phyloP scores from a whole-genome alignment of 2,888 invertebrate genomes.

The Mythimna pallens region DNA sequence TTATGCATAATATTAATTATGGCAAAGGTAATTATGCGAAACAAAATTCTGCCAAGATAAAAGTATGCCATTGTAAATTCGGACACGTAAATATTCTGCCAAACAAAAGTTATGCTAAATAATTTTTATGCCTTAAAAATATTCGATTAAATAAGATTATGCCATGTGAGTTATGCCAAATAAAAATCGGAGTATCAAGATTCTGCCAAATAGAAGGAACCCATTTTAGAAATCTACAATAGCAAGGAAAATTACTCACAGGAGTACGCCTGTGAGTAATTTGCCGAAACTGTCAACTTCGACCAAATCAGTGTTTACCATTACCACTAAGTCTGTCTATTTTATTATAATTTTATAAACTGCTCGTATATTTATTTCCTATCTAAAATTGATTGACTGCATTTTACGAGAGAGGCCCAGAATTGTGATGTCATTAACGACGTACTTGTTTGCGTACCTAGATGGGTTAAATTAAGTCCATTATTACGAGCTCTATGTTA shows the following conservation, averaged over 20 bases:
- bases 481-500: not conserved
- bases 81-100: too few relatives aligned
- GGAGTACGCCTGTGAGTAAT: not conserved
- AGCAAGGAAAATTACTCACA: conserved; percentile 13
- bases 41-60: too few relatives aligned
- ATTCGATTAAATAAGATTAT: too few relatives aligned
- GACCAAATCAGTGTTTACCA: conserved; percentile 16
- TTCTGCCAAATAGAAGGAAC: too few relatives aligned
- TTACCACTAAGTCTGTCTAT: conserved; percentile 6
- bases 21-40: too few relatives aligned
- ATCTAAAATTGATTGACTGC: conserved; percentile 27
- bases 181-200: too few relatives aligned
- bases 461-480: conserved; percentile 5
- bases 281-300: not conserved
- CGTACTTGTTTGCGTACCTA: conserved; percentile 9
- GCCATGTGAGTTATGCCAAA: too few relatives aligned
- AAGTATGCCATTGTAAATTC: too few relatives aligned
- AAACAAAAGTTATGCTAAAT: too few relatives aligned
- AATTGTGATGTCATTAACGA: conserved; percentile 10
- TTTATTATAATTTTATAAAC: conserved; percentile 16
- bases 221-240: not conserved
- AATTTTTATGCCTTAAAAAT: too few relatives aligned
- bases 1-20: too few relatives aligned
- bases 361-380: conserved; percentile 15
- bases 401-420: conserved; percentile 25